A percentile compares a stretch with the other conserved stretches of the same genome.
phyloP scores from a whole-genome alignment of 2,888 invertebrate genomes.

The Epiblema foenella region DNA sequence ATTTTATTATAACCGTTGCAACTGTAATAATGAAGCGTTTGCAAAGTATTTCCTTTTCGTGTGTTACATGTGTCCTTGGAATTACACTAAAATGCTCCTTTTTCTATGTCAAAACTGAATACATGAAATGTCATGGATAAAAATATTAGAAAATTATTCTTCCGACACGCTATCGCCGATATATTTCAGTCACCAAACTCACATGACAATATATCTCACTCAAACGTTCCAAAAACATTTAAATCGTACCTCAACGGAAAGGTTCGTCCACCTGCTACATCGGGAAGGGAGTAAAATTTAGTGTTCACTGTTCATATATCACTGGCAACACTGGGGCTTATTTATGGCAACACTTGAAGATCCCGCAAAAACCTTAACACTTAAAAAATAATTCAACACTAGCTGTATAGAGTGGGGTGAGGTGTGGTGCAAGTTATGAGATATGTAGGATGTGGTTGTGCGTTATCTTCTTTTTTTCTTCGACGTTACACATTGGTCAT shows the following conservation, averaged over 20 bases:
- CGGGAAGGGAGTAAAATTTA: slow-evolving; percentile 50
- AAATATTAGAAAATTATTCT: not conserved
- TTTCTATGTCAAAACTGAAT: no score
- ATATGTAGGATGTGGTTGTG: not conserved
- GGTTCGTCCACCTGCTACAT: slow-evolving; percentile 34
- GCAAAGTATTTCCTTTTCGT: not conserved
- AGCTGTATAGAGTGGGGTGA: slow-evolving; percentile 47
- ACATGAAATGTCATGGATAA: no score
- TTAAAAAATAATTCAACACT: slow-evolving; percentile 69
- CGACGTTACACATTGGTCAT: no score
- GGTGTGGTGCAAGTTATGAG: slow-evolving; percentile 30
- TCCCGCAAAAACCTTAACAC: slow-evolving; percentile 65
- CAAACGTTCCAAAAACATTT: slow-evolving; percentile 26
- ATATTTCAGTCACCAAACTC: slow-evolving; percentile 1
- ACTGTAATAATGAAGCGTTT: no score
- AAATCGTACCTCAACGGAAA: slow-evolving; percentile 30
- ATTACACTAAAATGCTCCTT: not conserved
- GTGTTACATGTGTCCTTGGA: not conserved
- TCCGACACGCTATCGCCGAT: not conserved
- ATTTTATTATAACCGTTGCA: no score
- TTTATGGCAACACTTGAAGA: slow-evolving; percentile 60
- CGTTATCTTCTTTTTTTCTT: no score
- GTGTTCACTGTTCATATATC: slow-evolving; percentile 54
- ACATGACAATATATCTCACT: slow-evolving; percentile 19
- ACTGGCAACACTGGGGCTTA: slow-evolving; percentile 54